Evolutionary conservation across 2,888 invertebrate genomes (phyloP), one percentile per base, ranked within the genome.

Genomic region (Molorchus minor): DNA sequence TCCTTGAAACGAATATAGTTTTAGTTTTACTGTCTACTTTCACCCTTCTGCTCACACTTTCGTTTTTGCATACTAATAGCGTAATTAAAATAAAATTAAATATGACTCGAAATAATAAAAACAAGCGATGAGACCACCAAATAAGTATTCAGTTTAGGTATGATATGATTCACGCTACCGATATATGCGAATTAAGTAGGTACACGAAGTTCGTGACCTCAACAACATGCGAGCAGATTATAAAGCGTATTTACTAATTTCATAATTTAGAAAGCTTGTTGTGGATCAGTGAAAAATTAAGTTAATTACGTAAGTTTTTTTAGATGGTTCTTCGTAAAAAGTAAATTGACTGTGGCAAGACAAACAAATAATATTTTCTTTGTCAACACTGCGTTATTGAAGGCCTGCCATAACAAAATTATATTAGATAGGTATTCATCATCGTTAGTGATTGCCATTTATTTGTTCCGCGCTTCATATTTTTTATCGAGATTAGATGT

Each of bases 261-360:
- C 15, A 20, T 47, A 17, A 33, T 47, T 47, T 47, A 47, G 46
- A 47, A 47, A 47, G 46, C 35, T 35, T 33, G n/a, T n/a, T n/a
- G n/a, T n/a, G n/a, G n/a, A n/a, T n/a, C n/a, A n/a, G n/a, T n/a
- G n/a, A n/a, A n/a, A n/a, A n/a, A n/a, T n/a, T n/a, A n/a, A n/a
- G n/a, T n/a, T n/a, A n/a, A 25, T 25, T 5, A 25, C 25, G 3
- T 8, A 25, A n/a, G n/a, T n/a, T n/a, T n/a, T n/a, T n/a, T n/a
- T n/a, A n/a, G n/a, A n/a, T n/a, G n/a, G n/a, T n/a, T n/a, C n/a
- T n/a, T n/a, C n/a, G n/a, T n/a, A n/a, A n/a, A n/a, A n/a, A n/a
- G n/a, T n/a, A n/a, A 5, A 25, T 25, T 25, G 25, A 8, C 8
- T 25, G 25, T 5, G 25, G n/a, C n/a, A n/a, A n/a, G n/a, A n/a